Percentiles rank a stretch among this genome's conserved stretches.
These are phyloP conservation scores for Ciconia boyciana DNA, from an alignment of 2,113 vertebrate genomes.

Conservation along the genomic window DNA sequence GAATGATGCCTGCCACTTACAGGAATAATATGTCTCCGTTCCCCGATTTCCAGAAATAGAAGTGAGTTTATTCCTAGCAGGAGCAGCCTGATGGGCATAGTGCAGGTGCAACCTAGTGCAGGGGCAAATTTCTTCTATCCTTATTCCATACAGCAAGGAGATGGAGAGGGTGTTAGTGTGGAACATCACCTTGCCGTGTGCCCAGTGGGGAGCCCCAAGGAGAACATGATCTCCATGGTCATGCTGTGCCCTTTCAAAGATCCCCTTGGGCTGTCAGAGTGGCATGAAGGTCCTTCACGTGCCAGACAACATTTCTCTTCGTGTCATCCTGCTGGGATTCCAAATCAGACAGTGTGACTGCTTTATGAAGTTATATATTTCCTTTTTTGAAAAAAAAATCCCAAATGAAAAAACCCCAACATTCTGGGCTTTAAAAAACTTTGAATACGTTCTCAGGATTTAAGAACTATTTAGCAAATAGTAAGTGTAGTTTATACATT, in stretches of 20 bases:
- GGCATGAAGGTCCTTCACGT: neutral
- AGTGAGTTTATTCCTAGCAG: neutral
- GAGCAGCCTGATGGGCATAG: neutral
- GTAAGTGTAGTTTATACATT: neutral
- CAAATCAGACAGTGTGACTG: neutral
- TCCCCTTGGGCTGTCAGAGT: neutral
- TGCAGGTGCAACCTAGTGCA: neutral
- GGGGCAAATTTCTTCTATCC: neutral
- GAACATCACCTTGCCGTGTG: neutral
- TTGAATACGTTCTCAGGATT: neutral
- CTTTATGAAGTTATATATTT: neutral
- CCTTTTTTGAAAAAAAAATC: neutral
- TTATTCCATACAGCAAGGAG: neutral
- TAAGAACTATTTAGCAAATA: neutral
- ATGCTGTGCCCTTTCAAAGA: neutral
- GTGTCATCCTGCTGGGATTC: neutral
- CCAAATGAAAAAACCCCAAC: neutral
- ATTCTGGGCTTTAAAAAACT: neutral
- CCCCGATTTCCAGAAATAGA: slow-evolving; percentile 25
- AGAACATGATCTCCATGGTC: neutral
- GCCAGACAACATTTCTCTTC: neutral
- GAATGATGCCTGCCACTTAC: slow-evolving; percentile 19
- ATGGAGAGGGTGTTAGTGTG: neutral
- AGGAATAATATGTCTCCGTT: neutral
- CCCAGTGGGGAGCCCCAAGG: neutral